Evolutionary conservation across 1,140 invertebrate species (phyloP), one percentile per base, ranked within the genome.

Genomic region (Zophobas morio): DNA sequence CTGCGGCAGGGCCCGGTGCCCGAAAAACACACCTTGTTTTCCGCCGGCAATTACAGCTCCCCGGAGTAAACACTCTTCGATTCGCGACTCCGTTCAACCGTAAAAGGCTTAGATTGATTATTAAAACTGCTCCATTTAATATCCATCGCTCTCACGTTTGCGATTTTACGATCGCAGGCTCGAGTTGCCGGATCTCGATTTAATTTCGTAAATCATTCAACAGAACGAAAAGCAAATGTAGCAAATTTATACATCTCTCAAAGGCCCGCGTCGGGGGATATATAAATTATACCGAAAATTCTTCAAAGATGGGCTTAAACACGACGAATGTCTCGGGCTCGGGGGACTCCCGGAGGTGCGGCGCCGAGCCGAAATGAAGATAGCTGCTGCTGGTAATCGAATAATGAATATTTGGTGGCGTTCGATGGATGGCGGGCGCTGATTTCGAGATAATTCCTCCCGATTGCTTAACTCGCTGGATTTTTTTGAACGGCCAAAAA

Each of bases 261-360:
- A 33, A 57, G 42, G 60, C 60, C 39, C 40, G 36, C 33, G 33
- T 66, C 60, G 40, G 37, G 60, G 60, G 60, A 66, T 66, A 66
- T 36, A 66, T 66, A 66, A 66, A 66, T 66, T 42, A 66, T 42
- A 42, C 8, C 36, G 40, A 33, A 42, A 66, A 66, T 66, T 66
- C 39, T 66, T 66, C 60, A 66, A 66, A 66, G 60, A 66, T 66
- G 60, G 60, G 60, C 60, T 42, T 66, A 66, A 66, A 66, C 60
- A 66, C 37, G 60, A 66, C 60, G 60, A 40, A 66, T 66, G 39
- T 39, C 60, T 40, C 60, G 20, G 37, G 42, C 60, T 66, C 60
- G 1, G 33, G 60, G 60, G 60, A 66, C 60, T 66, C 33, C 39
- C 39, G 20, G 20, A 20, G 20, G 33, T 66, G 42, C 20, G 42